A percentile compares a stretch with the other conserved stretches of the same genome.
Evolutionary conservation across 1,140 invertebrate species (phyloP).

Genomic region (Phymastichus coffea): DNA sequence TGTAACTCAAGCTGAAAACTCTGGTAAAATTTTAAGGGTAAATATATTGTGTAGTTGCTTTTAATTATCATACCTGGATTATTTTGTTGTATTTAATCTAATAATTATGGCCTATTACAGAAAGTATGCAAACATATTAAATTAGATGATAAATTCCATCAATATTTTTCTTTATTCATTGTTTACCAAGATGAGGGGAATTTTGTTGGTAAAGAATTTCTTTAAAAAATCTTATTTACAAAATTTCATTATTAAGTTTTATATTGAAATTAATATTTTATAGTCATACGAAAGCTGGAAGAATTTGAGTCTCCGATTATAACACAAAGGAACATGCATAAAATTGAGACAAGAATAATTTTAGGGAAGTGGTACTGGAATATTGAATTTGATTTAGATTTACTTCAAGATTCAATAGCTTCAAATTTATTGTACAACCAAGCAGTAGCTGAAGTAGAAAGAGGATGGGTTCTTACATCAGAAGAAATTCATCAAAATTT

Average conservation of each 20-base stretch:
- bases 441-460: conserved; percentile 80
- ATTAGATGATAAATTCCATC: conserved; percentile 72
- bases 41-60: conserved; percentile 9
- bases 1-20: conserved; percentile 78
- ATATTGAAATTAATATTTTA: conserved; percentile 37
- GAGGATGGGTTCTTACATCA: conserved; percentile 78
- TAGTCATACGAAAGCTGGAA: conserved; percentile 83
- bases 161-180: conserved; percentile 88
- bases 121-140: conserved; percentile 76
- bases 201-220: conserved; percentile 58
- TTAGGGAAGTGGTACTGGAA: conserved; percentile 80
- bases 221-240: conserved; percentile 1
- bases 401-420: conserved; percentile 77
- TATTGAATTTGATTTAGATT: conserved; percentile 74
- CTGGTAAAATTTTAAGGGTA: conserved; percentile 77
- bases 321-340: conserved; percentile 68
- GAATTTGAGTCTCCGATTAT: conserved; percentile 96
- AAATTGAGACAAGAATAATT: conserved; percentile 39
- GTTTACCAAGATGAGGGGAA: conserved; percentile 75
- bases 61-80: conserved; percentile 2
- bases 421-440: conserved; percentile 88
- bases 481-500: conserved; percentile 72
- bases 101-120: conserved; percentile 50
- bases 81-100: conserved; percentile 12
- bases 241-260: not conserved